A percentile compares a stretch with the other conserved stretches of the same genome.
Conservation (phyloP, 2,797 vertebrate species). For the Peromyscus eremicus region DNA sequence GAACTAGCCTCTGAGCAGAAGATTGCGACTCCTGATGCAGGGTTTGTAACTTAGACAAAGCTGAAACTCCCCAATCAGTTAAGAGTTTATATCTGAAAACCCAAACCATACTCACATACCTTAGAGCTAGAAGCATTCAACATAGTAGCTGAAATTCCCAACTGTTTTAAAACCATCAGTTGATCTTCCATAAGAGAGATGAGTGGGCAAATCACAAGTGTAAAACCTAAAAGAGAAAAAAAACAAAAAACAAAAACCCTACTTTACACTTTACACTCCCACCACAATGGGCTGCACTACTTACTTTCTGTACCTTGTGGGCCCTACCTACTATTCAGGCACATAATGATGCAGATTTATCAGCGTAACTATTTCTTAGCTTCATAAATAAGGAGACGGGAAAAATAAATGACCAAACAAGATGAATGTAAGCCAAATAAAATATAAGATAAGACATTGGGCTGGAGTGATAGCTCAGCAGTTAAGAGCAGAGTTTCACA, state of each 20-base stretch:
- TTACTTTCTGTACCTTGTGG: neutral
- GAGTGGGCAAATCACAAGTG: constrained; percentile 95
- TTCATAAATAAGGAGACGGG: neutral
- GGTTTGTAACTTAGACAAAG: neutral
- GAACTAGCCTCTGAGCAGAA: neutral
- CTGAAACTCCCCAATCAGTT: neutral
- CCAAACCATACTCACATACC: constrained; percentile 85
- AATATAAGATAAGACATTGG: neutral
- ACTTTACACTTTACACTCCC: constrained; percentile 27
- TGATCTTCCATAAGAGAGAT: constrained; percentile 99
- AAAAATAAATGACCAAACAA: constrained; percentile 2
- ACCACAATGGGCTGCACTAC: neutral
- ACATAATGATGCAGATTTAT: neutral
- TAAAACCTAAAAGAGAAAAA: constrained; percentile 92
- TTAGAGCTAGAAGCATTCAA: constrained; percentile 96
- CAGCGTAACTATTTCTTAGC: neutral
- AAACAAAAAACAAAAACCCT: neutral
- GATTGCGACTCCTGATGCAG: neutral
- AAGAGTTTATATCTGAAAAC: neutral
- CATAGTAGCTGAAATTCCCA: constrained; percentile 91
- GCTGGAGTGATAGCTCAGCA: neutral
- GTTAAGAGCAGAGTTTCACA: neutral
- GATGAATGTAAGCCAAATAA: constrained; percentile 23
- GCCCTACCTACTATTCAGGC: neutral
- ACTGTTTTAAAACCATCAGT: constrained; percentile 94